Evolutionary conservation across 2,888 invertebrate species (phyloP).

Genomic region (Rosalia funebris): DNA sequence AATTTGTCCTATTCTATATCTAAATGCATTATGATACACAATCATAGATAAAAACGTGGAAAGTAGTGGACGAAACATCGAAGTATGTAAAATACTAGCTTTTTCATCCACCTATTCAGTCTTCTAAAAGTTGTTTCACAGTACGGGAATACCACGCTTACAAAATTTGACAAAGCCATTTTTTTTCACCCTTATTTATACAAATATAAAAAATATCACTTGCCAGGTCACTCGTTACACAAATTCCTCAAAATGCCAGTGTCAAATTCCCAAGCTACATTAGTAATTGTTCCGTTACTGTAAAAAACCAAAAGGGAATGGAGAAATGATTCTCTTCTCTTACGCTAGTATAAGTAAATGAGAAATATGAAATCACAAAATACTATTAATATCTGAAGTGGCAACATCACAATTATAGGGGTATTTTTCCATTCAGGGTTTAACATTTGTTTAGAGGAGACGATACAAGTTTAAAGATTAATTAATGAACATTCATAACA

Average conservation of each 20-base stretch:
- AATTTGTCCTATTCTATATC: slow-evolving; percentile 4
- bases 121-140: slow-evolving; percentile 21
- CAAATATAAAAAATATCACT: too few relatives aligned
- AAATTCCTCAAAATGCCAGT: not conserved
- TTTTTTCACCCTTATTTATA: slow-evolving; percentile 5
- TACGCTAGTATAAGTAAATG: too few relatives aligned
- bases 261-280: not conserved
- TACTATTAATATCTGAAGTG: too few relatives aligned
- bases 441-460: too few relatives aligned
- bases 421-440: not conserved
- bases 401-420: not conserved
- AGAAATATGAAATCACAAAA: slow-evolving; percentile 1
- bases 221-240: too few relatives aligned
- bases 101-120: slow-evolving; percentile 22
- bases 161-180: not conserved
- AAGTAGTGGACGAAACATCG: not conserved
- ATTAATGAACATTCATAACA: not conserved
- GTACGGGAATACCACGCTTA: not conserved
- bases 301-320: not conserved
- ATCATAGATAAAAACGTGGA: not conserved
- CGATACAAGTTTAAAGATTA: too few relatives aligned
- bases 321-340: not conserved
- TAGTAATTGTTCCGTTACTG: slow-evolving; percentile 1
- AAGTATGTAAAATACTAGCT: slow-evolving; percentile 11
- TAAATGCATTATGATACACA: slow-evolving; percentile 22